Evolutionary conservation across 2,888 invertebrate genomes (phyloP).

Genomic region (Machimus rusticus): DNA sequence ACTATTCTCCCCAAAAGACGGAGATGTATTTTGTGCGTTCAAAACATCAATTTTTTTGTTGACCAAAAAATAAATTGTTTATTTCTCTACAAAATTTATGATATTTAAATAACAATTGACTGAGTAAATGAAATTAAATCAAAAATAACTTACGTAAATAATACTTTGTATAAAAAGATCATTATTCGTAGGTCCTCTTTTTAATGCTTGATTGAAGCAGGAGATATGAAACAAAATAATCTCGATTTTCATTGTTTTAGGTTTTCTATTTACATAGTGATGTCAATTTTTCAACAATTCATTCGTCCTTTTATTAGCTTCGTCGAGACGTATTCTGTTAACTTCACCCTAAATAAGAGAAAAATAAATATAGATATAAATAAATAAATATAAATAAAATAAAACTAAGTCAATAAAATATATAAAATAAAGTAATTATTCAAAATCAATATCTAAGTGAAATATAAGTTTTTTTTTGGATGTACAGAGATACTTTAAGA

Average conservation of each 20-base stretch:
- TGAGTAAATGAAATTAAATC: background rate
- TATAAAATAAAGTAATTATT: conserved; percentile 11
- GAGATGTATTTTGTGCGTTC: background rate
- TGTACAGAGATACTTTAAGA: background rate
- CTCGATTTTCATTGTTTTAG: background rate
- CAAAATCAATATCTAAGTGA: background rate
- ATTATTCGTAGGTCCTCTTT: background rate
- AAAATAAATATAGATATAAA: conserved; percentile 21
- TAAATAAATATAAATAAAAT: background rate
- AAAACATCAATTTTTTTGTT: background rate
- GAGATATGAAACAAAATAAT: background rate
- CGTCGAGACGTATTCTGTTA: conserved; percentile 53
- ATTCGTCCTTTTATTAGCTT: conserved; percentile 61
- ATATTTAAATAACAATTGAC: background rate
- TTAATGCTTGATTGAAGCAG: background rate
- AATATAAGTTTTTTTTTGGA: background rate
- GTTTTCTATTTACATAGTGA: background rate
- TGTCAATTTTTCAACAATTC: conserved; percentile 59
- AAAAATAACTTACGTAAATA: background rate
- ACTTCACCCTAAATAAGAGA: conserved; percentile 46
- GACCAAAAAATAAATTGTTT: background rate
- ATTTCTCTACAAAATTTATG: background rate
- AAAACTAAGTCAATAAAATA: conserved; percentile 3
- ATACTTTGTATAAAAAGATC: background rate
- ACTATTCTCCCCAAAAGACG: background rate